These are phyloP conservation scores for Nipponacmea schrenckii DNA, from an alignment of 2,888 invertebrate species.

Conservation along the genomic window DNA sequence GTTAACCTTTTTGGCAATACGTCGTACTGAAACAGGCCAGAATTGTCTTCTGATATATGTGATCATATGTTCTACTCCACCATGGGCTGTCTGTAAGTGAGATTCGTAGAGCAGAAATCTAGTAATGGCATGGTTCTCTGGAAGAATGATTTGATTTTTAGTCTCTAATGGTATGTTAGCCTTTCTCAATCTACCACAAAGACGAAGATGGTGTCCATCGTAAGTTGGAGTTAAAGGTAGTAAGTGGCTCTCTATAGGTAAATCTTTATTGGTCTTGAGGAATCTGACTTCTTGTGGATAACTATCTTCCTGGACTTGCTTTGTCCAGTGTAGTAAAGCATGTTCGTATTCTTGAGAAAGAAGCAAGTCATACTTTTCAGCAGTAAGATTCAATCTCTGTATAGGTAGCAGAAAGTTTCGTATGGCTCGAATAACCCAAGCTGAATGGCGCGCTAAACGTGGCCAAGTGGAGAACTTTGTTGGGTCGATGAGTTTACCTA, in stretches of 20 bases:
- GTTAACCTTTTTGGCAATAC: not conserved
- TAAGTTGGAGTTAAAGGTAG: not conserved
- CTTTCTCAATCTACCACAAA: too few species aligned
- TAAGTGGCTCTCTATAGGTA: not conserved
- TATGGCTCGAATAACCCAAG: constrained; percentile 9
- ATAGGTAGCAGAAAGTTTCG: not conserved
- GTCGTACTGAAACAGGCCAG: not conserved
- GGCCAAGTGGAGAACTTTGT: constrained; percentile 1
- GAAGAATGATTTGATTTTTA: too few species aligned
- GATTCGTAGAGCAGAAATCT: not conserved
- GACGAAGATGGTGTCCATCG: too few species aligned
- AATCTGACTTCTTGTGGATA: not conserved
- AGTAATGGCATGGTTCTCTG: not conserved
- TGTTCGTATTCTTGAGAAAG: not conserved
- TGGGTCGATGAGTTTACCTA: not conserved
- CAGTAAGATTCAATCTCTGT: not conserved
- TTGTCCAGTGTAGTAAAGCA: not conserved
- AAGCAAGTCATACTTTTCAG: not conserved
- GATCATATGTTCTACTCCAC: not conserved
- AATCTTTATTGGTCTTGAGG: not conserved
- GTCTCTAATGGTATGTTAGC: too few species aligned
- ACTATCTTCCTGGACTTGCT: not conserved
- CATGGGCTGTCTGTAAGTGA: not conserved
- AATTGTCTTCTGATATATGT: too few species aligned
- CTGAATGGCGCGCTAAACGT: not conserved